A percentile compares a stretch with the other conserved stretches of the same genome.
Evolutionary conservation across 2,797 vertebrate species (phyloP).

Genomic region (Lateolabrax maculatus): DNA sequence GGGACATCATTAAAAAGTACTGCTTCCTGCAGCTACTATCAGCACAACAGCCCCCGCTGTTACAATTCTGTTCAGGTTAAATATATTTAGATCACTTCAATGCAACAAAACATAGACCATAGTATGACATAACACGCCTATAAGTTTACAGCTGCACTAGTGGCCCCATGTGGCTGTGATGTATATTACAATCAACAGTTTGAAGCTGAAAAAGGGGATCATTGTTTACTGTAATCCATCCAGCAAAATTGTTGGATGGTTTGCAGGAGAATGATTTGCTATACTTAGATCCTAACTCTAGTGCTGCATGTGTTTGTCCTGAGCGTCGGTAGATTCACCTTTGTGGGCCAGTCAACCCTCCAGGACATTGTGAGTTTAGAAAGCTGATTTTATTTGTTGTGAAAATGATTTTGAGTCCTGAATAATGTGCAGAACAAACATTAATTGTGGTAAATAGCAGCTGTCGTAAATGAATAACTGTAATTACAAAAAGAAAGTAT

Average conservation of each 20-base stretch:
- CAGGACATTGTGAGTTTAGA: neutral
- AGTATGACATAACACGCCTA: neutral
- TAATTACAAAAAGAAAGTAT: neutral
- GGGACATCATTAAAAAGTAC: neutral
- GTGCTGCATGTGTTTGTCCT: neutral
- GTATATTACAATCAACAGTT: neutral
- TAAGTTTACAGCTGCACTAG: conserved; percentile 2
- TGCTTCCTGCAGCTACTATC: neutral
- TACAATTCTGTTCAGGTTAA: neutral
- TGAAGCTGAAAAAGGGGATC: neutral
- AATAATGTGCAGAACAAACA: conserved; percentile 1
- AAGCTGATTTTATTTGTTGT: neutral
- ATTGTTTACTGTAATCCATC: neutral
- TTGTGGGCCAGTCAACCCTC: neutral
- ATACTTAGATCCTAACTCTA: neutral
- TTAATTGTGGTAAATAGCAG: neutral
- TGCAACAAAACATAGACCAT: conserved; percentile 15
- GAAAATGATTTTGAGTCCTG: neutral
- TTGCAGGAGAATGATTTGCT: neutral
- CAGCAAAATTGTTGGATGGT: neutral
- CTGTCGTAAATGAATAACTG: neutral
- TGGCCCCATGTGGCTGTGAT: conserved; percentile 39
- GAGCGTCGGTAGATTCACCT: neutral
- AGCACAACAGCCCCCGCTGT: neutral
- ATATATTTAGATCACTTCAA: conserved; percentile 5